Evolutionary conservation across 1,140 invertebrate genomes (phyloP), one percentile per base, ranked within the genome.

Genomic region (Drosophila varians): DNA sequence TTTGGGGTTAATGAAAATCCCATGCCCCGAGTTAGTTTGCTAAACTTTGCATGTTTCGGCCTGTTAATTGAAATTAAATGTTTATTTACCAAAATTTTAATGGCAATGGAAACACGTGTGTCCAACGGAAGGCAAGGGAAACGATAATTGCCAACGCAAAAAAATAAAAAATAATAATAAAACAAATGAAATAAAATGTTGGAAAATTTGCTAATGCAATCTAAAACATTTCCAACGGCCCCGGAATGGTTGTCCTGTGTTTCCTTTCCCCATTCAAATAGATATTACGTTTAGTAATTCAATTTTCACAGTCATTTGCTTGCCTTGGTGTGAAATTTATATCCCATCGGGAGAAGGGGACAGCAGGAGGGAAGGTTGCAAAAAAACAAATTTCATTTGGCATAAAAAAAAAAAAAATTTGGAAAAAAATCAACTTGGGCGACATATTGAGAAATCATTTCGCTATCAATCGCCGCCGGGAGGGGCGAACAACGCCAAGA

Each of bases 391-490:
- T 83, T 64, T 74, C 52, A 76, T 69, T 80, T 79, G 64, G 16
- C 38, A 34, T 40, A 28, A 16, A 28, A 49, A 56, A 71, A 52
- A 28, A 28, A 8, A 2, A 9, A 8, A 28, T 7, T n/a, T n/a
- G 21, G 21, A 25, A 42, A 66, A 66, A 80, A 76, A 82, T 82
- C 74, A 83, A 77, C 74, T 84, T 68, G 31, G 51, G 56, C 61
- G 49, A 56, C 56, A 86, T 72, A 75, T 79, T 70, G 71, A 75
- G 77, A 86, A 84, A 86, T 84, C 79, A 73, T 86, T 78, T 78
- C 43, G 80, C 57, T 73, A 79, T 80, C 79, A 86, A 84, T 75
- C 68, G 75, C n/a, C 9, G 42, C 12, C 34, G 14, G 36, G 23
- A 38, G 36, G 54, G 19, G 14, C 19, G 47, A 36, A 12, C 36